Conservation (phyloP, 2,888 invertebrate species). For the Ectobius pallidus region DNA sequence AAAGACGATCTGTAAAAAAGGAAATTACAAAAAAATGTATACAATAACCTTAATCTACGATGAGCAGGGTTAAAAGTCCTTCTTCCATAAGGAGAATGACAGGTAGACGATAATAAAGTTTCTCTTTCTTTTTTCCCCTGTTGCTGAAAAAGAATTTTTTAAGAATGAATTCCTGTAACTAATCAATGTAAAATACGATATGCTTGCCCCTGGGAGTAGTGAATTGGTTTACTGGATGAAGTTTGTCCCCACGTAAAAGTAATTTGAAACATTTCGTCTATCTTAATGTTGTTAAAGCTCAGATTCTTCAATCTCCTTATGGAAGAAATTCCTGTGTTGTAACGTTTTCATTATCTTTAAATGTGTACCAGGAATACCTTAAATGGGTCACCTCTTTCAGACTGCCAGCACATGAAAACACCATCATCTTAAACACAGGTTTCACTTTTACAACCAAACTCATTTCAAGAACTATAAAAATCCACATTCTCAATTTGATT, state of each 20-base stretch:
- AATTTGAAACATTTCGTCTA: neutral
- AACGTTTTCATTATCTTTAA: neutral
- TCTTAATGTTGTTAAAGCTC: neutral
- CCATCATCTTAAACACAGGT: no score
- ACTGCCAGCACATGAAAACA: no score
- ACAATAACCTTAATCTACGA: slow-evolving; percentile 24
- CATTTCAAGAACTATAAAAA: no score
- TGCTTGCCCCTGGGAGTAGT: neutral
- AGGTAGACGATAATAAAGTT: neutral
- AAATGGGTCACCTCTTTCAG: neutral
- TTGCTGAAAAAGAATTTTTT: neutral
- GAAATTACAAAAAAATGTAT: slow-evolving; percentile 17
- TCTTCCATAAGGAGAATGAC: slow-evolving; percentile 25
- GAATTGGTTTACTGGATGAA: neutral
- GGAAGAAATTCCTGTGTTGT: neutral
- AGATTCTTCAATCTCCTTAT: neutral
- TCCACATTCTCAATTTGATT: no score
- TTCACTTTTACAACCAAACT: no score
- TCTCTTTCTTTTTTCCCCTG: neutral
- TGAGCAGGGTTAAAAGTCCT: slow-evolving; percentile 21
- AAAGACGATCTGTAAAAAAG: slow-evolving; percentile 11
- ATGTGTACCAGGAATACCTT: neutral
- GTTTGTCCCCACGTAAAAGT: neutral
- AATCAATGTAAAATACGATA: slow-evolving; percentile 19
- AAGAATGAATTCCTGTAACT: slow-evolving; percentile 8